A percentile compares a stretch with the other conserved stretches of the same genome.
Evolutionary conservation across 2,888 invertebrate species (phyloP).

Genomic region (Ectemnius lituratus): DNA sequence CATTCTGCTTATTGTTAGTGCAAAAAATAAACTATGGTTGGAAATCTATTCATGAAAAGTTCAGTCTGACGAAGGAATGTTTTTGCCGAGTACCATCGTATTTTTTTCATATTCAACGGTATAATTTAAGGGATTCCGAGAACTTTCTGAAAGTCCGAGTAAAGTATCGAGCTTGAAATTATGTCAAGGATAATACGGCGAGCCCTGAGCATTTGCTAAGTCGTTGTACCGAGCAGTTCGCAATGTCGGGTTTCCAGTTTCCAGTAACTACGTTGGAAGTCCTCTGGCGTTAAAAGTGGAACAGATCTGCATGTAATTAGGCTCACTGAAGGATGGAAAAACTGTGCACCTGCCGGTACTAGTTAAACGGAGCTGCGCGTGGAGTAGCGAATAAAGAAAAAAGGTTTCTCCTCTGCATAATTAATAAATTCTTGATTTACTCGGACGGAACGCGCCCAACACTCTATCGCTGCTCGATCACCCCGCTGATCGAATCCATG

Average conservation of each 20-base stretch:
- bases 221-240: neutral
- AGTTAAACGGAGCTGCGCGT: constrained; percentile 11
- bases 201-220: neutral
- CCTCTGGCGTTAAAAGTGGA: constrained; percentile 28
- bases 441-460: neutral
- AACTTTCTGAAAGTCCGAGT: neutral
- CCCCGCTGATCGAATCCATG: neutral
- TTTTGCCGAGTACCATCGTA: too few relatives aligned
- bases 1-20: neutral
- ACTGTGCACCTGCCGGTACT: constrained; percentile 41
- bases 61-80: neutral
- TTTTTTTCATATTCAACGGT: too few relatives aligned
- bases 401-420: constrained; percentile 15
- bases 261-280: constrained; percentile 15
- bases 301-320: constrained; percentile 44
- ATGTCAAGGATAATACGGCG: constrained; percentile 39
- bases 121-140: too few relatives aligned
- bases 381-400: constrained; percentile 16
- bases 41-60: neutral
- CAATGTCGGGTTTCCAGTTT: constrained; percentile 8
- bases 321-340: constrained; percentile 31
- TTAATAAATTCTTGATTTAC: constrained; percentile 9
- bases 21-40: neutral
- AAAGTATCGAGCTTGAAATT: constrained; percentile 3
- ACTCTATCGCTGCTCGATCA: neutral